Percentiles rank a stretch among this genome's conserved stretches.
These are phyloP conservation scores for Tetheella fluctuosa DNA, from an alignment of 2,888 invertebrate species.

Conservation along the genomic window DNA sequence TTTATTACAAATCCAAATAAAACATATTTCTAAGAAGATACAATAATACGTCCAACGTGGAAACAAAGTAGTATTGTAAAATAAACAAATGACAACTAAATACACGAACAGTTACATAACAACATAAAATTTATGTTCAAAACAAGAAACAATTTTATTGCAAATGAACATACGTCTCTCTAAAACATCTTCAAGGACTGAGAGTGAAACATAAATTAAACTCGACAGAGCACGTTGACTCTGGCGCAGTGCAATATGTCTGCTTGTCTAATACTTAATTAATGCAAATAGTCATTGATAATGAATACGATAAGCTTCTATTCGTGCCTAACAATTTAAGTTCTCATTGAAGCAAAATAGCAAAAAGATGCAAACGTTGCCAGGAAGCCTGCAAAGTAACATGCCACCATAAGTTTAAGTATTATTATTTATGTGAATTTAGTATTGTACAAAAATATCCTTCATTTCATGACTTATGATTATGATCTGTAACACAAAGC, in stretches of 20 bases:
- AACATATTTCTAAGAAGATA: background rate
- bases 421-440: no score
- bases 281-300: background rate
- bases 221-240: conserved; percentile 40
- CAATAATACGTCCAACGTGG: background rate
- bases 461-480: no score
- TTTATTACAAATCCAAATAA: background rate
- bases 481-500: background rate
- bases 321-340: background rate
- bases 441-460: no score
- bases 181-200: background rate
- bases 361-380: background rate
- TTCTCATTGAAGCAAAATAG: background rate
- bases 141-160: conserved; percentile 3
- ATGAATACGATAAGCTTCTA: background rate
- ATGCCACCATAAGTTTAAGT: no score
- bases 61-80: background rate
- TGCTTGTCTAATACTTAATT: background rate
- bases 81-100: background rate
- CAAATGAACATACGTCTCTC: conserved; percentile 1
- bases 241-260: conserved; percentile 27
- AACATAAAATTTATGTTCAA: background rate
- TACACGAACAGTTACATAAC: background rate
- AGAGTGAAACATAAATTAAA: conserved; percentile 34
- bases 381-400: no score